phyloP scores from a whole-genome alignment of 2,888 invertebrate genomes.

The Hetaerina titia region DNA sequence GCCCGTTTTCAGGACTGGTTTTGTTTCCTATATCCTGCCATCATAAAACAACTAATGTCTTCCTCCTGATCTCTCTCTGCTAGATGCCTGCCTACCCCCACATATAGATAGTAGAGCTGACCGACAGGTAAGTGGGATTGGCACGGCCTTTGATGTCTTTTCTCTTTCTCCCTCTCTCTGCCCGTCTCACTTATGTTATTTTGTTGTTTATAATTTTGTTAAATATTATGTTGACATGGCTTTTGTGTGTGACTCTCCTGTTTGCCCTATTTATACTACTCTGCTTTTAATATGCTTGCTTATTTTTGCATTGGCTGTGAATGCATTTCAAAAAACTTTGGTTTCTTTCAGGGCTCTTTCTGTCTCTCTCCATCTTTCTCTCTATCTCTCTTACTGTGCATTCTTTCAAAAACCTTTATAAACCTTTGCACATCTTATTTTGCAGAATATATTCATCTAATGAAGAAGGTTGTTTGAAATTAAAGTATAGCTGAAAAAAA shows the following conservation, averaged over 20 bases:
- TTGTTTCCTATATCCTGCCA: conserved; percentile 66
- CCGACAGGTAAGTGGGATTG: conserved; percentile 77
- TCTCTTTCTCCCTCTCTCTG: conserved; percentile 81
- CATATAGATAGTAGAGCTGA: conserved; percentile 92
- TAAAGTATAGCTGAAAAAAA: not conserved
- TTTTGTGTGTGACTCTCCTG: conserved; percentile 18
- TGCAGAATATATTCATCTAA: conserved; percentile 28
- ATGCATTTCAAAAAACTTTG: conserved; percentile 36
- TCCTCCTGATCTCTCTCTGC: conserved; percentile 68
- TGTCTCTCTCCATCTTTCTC: not conserved
- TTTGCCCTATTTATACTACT: conserved; percentile 13
- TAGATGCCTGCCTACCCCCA: conserved; percentile 80
- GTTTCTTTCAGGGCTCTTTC: conserved; percentile 36
- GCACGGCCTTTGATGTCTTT: conserved; percentile 69
- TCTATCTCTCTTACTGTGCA: not conserved
- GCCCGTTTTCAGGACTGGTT: conserved; percentile 44
- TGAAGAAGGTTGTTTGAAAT: conserved; percentile 27
- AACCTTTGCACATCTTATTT: conserved; percentile 33
- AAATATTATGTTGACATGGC: not conserved
- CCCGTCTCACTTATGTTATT: conserved; percentile 87
- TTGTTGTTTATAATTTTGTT: conserved; percentile 72
- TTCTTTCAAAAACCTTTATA: conserved; percentile 23
- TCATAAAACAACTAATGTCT: conserved; percentile 71
- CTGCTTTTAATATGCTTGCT: conserved; percentile 45
- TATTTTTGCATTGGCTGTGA: not conserved